Evolutionary conservation across 2,797 vertebrate genomes (phyloP).

Genomic region (Choloepus didactylus): DNA sequence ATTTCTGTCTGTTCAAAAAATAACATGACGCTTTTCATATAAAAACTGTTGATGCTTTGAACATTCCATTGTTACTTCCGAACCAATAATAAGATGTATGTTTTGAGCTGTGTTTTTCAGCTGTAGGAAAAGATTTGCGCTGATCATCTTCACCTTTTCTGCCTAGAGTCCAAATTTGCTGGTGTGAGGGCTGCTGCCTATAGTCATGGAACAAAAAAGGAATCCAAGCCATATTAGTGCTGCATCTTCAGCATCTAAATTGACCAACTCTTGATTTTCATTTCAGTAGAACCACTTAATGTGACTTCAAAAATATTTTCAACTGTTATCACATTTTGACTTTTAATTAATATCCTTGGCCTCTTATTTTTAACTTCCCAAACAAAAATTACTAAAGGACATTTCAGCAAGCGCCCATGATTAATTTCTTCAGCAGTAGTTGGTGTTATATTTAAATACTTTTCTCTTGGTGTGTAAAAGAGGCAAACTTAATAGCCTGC

Average conservation of each 20-base stretch:
- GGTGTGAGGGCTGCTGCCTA: not conserved
- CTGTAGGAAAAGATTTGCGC: not conserved
- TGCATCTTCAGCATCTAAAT: not conserved
- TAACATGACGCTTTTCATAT: not conserved
- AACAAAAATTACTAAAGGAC: conserved; percentile 5
- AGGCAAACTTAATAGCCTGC: not conserved
- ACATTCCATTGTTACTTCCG: not conserved
- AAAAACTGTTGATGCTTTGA: not conserved
- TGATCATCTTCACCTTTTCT: not conserved
- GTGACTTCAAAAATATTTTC: not conserved
- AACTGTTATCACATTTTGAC: not conserved
- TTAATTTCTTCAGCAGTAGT: not conserved
- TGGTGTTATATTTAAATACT: not conserved
- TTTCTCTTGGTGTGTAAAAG: not conserved
- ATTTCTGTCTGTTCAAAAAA: conserved; percentile 51
- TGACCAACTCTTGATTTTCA: not conserved
- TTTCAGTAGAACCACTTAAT: conserved; percentile 25
- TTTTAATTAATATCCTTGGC: not conserved
- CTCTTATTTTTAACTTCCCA: conserved; percentile 32
- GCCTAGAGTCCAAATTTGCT: not conserved
- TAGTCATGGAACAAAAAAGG: not conserved
- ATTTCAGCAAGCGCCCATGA: not conserved
- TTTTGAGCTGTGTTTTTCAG: conserved; percentile 26
- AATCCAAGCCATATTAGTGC: not conserved
- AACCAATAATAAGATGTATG: not conserved